Conservation (phyloP, 1,140 invertebrate species). For the Eurosta solidaginis region DNA sequence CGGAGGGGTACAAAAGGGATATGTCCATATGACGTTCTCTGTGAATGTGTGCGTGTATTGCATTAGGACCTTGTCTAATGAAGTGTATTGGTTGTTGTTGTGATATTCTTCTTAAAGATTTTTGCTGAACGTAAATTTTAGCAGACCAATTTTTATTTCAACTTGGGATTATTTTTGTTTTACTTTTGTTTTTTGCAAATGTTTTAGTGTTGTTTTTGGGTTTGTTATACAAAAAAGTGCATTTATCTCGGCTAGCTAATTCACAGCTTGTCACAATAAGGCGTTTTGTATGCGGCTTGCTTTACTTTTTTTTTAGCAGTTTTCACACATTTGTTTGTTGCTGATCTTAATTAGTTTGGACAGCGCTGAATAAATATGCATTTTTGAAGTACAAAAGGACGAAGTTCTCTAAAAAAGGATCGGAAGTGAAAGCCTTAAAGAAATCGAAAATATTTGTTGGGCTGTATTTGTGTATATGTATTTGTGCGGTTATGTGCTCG, state of each 20-base stretch:
- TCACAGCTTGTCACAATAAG: slow-evolving; percentile 29
- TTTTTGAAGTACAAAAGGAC: neutral
- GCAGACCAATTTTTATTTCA: neutral
- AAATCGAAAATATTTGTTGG: no score
- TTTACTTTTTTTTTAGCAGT: neutral
- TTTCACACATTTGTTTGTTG: neutral
- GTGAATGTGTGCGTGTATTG: neutral
- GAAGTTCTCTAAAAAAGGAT: neutral
- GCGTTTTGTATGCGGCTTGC: neutral
- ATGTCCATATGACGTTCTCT: neutral
- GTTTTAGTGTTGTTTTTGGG: neutral
- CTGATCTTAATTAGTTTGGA: slow-evolving; percentile 12
- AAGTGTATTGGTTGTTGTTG: neutral
- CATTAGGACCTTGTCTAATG: neutral
- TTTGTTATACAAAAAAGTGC: neutral
- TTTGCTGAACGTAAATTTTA: neutral
- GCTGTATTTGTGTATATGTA: no score
- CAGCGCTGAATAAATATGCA: neutral
- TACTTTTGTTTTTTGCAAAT: neutral
- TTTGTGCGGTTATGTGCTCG: no score
- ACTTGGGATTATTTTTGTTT: neutral
- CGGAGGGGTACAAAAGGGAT: neutral
- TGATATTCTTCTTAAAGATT: no score
- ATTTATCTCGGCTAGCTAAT: neutral
- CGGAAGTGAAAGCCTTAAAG: no score